These are phyloP conservation scores for Scarus forsteni DNA, from an alignment of 2,797 vertebrate species.

Conservation along the genomic window DNA sequence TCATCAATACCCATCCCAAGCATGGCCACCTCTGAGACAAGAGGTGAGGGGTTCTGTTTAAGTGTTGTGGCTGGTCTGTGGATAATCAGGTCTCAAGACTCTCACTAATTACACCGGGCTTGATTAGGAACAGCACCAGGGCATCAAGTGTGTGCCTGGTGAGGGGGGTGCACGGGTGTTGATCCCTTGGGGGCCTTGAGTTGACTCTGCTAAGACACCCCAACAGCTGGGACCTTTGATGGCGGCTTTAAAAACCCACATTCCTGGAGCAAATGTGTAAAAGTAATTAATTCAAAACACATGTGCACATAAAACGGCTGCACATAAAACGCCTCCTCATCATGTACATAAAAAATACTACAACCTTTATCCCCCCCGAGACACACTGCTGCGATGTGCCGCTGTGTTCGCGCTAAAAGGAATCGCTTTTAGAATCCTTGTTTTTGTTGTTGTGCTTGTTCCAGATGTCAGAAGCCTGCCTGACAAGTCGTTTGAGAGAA, in stretches of 20 bases:
- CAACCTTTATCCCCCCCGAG: conserved; percentile 19
- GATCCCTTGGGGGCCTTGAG: conserved; percentile 46
- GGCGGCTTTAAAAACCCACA: conserved; percentile 40
- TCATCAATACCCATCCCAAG: conserved; percentile 33
- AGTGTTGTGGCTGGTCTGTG: conserved; percentile 41
- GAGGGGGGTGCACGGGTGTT: not conserved
- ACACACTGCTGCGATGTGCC: not conserved
- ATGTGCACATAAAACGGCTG: conserved; percentile 30
- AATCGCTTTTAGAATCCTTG: conserved; percentile 33
- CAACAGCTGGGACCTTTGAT: conserved; percentile 57
- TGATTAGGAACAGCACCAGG: conserved; percentile 54
- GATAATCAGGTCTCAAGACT: conserved; percentile 54
- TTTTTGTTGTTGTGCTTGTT: conserved; percentile 50
- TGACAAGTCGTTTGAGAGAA: conserved; percentile 50
- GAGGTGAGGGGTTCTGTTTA: conserved; percentile 49
- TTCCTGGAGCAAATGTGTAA: conserved; percentile 43
- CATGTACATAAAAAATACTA: conserved; percentile 10
- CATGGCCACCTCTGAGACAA: conserved; percentile 12
- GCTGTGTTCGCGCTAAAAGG: conserved; percentile 15
- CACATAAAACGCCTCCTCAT: conserved; percentile 38
- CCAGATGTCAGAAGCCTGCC: conserved; percentile 45
- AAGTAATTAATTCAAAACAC: conserved; percentile 56
- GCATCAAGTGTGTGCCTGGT: conserved; percentile 8
- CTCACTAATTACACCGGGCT: conserved; percentile 50
- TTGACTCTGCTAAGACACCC: conserved; percentile 41